phyloP scores from a whole-genome alignment of 2,113 vertebrate genomes.

The rat (Rattus norvegicus) region GRCr8 NC_086030.1:34243501-34244000 shows the following conservation, averaged over 20 bases:
- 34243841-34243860: neutral
- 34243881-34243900: neutral
- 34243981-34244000: rapidly evolving
- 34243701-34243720: neutral
- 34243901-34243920: neutral
- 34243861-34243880: neutral
- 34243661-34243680: neutral
- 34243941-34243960: too few relatives aligned
- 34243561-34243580: too few relatives aligned
- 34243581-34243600: too few relatives aligned
- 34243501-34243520: too few relatives aligned
- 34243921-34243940: neutral
- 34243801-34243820: neutral
- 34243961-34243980: rapidly evolving
- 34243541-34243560: too few relatives aligned
- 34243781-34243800: neutral
- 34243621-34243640: neutral
- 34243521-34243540: too few relatives aligned
- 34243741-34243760: neutral
- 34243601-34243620: too few relatives aligned
- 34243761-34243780: too few relatives aligned
- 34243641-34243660: neutral
- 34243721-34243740: neutral
- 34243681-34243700: rapidly evolving
- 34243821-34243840: neutral